A percentile compares a stretch with the other conserved stretches of the same genome.
Evolutionary conservation across 2,888 invertebrate genomes (phyloP).

Genomic region (Agrochola litura): DNA sequence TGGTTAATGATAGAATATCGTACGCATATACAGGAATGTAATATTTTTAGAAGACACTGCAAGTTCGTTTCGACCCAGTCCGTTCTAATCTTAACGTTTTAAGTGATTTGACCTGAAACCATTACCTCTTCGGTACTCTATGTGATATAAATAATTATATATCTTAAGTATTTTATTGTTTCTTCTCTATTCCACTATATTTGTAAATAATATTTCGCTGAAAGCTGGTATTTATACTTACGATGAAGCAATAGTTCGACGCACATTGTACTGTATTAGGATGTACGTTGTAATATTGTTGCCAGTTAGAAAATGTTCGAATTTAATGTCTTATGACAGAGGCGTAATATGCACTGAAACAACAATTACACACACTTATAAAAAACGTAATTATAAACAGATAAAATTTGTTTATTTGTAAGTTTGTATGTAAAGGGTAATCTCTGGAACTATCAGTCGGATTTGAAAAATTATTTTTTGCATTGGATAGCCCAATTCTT

Average conservation of each 20-base stretch:
- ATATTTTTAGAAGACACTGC: background rate
- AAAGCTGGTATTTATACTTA: conserved; percentile 59
- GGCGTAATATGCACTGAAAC: conserved; percentile 39
- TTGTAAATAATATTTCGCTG: conserved; percentile 61
- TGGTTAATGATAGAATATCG: conserved; percentile 32
- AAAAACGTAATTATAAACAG: too few species aligned
- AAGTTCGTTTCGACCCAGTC: conserved; percentile 37
- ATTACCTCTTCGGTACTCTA: conserved; percentile 72
- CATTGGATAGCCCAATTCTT: too few species aligned
- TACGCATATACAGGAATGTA: conserved; percentile 24
- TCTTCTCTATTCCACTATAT: conserved; percentile 57
- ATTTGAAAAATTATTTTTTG: too few species aligned
- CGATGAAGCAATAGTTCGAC: conserved; percentile 33
- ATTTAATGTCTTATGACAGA: conserved; percentile 54
- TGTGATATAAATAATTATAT: conserved; percentile 70
- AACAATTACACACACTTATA: conserved; percentile 7
- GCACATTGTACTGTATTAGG: conserved; percentile 26
- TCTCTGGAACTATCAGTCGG: too few species aligned
- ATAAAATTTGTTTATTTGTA: too few species aligned
- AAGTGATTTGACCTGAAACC: conserved; percentile 69
- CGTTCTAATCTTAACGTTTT: conserved; percentile 22
- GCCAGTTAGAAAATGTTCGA: conserved; percentile 59
- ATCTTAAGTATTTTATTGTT: conserved; percentile 53
- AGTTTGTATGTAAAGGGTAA: too few species aligned
- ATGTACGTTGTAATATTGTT: conserved; percentile 45